Evolutionary conservation across 2,888 invertebrate species (phyloP).

Genomic region (Escarpia spicata): DNA sequence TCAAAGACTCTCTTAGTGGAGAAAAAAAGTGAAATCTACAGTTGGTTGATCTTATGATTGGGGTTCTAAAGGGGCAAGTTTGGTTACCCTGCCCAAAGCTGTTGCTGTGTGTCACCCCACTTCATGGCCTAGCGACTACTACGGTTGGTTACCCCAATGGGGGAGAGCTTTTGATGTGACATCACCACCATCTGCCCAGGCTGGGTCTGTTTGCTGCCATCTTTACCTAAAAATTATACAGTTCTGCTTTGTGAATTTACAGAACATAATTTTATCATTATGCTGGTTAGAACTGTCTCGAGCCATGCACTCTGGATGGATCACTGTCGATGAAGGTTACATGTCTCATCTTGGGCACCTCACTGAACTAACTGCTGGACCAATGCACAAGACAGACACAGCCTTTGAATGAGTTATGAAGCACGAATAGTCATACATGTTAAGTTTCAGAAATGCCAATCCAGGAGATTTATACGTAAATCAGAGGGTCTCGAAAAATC

Average conservation of each 20-base stretch:
- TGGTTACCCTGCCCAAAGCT: background rate
- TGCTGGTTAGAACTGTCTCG: too few species aligned
- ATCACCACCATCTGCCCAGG: background rate
- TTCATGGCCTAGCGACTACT: background rate
- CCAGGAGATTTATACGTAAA: too few species aligned
- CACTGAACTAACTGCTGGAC: background rate
- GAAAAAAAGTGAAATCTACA: background rate
- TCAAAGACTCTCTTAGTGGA: background rate
- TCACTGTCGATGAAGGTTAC: background rate
- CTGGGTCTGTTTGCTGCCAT: background rate
- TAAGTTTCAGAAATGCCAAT: too few species aligned
- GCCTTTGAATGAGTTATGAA: background rate
- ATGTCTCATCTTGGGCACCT: background rate
- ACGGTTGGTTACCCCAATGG: background rate
- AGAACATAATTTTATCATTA: background rate
- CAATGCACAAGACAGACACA: background rate
- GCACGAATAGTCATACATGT: background rate
- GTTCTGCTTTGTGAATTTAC: background rate
- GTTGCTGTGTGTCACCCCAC: background rate
- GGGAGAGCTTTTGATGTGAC: background rate
- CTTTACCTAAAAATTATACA: background rate
- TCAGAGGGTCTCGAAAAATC: too few species aligned
- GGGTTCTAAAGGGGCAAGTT: background rate
- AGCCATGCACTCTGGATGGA: background rate
- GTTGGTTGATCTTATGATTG: background rate